Percentiles rank a stretch among this genome's conserved stretches.
phyloP scores from a whole-genome alignment of 1,140 invertebrate species.

The Ceratina calcarata region DNA sequence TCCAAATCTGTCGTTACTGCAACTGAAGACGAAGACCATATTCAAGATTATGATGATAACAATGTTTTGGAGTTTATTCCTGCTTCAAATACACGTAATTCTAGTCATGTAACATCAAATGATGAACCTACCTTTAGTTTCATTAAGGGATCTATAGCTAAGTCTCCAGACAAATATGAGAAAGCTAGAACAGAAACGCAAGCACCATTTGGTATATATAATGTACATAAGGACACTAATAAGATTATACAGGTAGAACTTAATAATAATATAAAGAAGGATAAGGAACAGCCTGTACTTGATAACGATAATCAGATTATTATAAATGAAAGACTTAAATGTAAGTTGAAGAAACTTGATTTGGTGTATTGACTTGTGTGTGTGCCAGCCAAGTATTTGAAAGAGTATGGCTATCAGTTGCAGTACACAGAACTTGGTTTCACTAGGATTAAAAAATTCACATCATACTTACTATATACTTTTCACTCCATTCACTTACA shows the following conservation, averaged over 20 bases:
- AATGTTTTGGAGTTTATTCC: not conserved
- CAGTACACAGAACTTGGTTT: conserved; percentile 73
- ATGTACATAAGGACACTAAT: not conserved
- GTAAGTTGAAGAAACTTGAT: conserved; percentile 72
- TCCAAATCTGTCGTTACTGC: not conserved
- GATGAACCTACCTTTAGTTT: conserved; percentile 34
- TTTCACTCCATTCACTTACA: conserved; percentile 62
- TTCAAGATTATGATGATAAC: conserved; percentile 7
- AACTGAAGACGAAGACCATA: conserved; percentile 1
- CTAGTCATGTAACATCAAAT: not conserved
- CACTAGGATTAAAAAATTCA: conserved; percentile 68
- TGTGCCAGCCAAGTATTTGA: conserved; percentile 68
- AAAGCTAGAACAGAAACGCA: not conserved
- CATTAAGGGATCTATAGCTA: conserved; percentile 42
- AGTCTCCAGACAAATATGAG: not conserved
- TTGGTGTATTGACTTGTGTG: conserved; percentile 72
- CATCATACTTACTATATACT: conserved; percentile 69
- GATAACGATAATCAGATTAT: conserved; percentile 9
- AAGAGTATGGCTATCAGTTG: conserved; percentile 67
- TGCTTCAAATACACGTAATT: not conserved
- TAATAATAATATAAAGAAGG: not conserved
- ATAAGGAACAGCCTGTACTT: not conserved
- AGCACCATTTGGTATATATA: no score
- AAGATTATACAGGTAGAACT: not conserved
- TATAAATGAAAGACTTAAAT: conserved; percentile 58